Conservation (phyloP, 92 coral and sea anemone species). For the Desmophyllum pertusum region DNA sequence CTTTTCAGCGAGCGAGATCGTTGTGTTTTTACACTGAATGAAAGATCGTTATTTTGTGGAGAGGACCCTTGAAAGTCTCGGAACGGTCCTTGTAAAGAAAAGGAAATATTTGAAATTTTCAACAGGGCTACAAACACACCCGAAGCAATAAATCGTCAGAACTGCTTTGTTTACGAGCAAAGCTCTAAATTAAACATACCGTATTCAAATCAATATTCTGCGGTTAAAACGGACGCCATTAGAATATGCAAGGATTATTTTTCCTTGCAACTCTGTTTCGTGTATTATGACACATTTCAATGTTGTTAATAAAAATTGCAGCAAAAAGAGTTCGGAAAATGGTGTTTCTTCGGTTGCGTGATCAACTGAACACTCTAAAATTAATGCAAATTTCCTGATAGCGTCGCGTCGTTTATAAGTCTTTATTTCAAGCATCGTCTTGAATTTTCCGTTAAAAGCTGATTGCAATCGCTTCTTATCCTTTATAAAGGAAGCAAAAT, state of each 20-base stretch:
- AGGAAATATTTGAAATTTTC: conserved; percentile 27
- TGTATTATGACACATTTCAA: neutral
- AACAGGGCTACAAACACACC: conserved; percentile 69
- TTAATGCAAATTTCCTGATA: neutral
- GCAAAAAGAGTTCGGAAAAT: neutral
- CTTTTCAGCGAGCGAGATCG: neutral
- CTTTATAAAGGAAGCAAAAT: neutral
- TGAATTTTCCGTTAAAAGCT: neutral
- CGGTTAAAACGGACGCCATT: conserved; percentile 17
- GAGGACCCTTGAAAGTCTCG: neutral
- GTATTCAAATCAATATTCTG: conserved; percentile 37
- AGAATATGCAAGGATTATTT: neutral
- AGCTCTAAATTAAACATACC: conserved; percentile 23
- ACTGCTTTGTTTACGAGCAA: conserved; percentile 31
- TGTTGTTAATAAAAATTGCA: neutral
- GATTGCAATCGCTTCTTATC: neutral
- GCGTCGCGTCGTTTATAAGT: conserved; percentile 9
- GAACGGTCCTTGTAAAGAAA: neutral
- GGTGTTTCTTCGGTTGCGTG: conserved; percentile 3
- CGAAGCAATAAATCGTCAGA: neutral
- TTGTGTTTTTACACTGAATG: neutral
- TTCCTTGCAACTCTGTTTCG: no score
- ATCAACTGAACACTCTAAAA: neutral
- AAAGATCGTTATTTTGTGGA: conserved; percentile 38
- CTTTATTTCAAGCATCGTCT: neutral